These are phyloP conservation scores for Carapus acus DNA, from an alignment of 2,797 vertebrate species.

Conservation along the genomic window DNA sequence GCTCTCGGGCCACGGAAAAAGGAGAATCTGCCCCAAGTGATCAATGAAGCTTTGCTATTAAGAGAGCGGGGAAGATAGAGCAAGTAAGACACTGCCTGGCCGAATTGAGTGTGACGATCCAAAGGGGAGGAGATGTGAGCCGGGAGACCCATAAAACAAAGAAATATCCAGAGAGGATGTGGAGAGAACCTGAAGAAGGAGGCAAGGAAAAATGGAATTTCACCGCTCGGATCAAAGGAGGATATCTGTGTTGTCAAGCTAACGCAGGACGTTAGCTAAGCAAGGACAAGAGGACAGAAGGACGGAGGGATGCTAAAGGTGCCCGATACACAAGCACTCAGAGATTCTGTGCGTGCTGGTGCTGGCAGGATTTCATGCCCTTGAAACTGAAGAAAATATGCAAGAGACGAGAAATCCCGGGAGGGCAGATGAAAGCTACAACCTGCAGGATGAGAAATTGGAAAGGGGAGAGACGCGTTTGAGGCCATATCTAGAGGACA, in stretches of 20 bases:
- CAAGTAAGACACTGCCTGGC: too few species aligned
- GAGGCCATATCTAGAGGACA: too few species aligned
- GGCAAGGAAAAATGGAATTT: not conserved
- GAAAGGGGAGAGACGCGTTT: slow-evolving; percentile 17
- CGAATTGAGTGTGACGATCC: not conserved
- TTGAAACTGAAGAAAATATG: not conserved
- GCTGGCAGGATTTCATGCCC: not conserved
- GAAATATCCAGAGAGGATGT: too few species aligned
- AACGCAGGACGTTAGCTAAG: too few species aligned
- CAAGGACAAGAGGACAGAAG: not conserved
- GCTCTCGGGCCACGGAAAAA: not conserved
- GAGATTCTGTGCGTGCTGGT: not conserved
- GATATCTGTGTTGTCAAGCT: too few species aligned
- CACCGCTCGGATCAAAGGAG: too few species aligned
- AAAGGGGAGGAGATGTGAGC: not conserved
- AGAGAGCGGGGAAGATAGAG: not conserved
- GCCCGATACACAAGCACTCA: not conserved
- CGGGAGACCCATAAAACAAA: too few species aligned
- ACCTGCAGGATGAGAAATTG: not conserved
- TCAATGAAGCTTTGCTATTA: not conserved
- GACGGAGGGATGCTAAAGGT: not conserved
- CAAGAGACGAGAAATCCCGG: too few species aligned
- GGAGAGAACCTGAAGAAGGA: too few species aligned
- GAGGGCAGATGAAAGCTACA: not conserved
- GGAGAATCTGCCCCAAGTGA: too few species aligned